Conservation (phyloP, 2,113 vertebrate genomes). For the Malurus melanocephalus region DNA sequence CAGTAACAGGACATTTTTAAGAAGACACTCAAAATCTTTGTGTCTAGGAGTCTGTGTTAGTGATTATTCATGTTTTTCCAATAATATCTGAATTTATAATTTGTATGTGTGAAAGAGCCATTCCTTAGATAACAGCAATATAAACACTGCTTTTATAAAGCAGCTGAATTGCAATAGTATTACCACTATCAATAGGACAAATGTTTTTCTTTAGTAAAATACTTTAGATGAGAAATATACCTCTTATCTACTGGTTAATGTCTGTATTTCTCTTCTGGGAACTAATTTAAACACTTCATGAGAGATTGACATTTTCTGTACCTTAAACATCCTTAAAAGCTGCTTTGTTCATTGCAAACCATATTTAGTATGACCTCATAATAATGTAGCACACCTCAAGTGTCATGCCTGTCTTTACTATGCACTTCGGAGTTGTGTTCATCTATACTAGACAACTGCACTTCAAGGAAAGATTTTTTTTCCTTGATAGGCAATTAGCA, state of each 20-base stretch:
- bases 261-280: slow-evolving; percentile 57
- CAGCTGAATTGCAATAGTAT: background rate
- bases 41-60: background rate
- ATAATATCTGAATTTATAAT: background rate
- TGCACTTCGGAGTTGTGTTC: slow-evolving; percentile 61
- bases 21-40: background rate
- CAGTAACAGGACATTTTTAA: background rate
- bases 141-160: background rate
- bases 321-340: slow-evolving; percentile 66
- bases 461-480: slow-evolving; percentile 64
- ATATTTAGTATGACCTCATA: slow-evolving; percentile 77
- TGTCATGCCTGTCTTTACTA: slow-evolving; percentile 69
- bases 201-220: slow-evolving; percentile 30
- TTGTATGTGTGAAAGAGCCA: background rate
- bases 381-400: slow-evolving; percentile 67
- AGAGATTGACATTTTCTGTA: slow-evolving; percentile 69
- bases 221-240: slow-evolving; percentile 14
- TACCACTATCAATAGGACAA: background rate
- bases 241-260: slow-evolving; percentile 50
- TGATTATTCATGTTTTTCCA: background rate
- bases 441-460: slow-evolving; percentile 70
- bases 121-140: background rate
- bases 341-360: slow-evolving; percentile 69
- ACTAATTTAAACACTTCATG: slow-evolving; percentile 68
- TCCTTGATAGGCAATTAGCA: slow-evolving; percentile 77